Percentiles rank a stretch among this genome's conserved stretches.
Evolutionary conservation across 2,888 invertebrate species (phyloP).

Genomic region (Nycteola revayana): DNA sequence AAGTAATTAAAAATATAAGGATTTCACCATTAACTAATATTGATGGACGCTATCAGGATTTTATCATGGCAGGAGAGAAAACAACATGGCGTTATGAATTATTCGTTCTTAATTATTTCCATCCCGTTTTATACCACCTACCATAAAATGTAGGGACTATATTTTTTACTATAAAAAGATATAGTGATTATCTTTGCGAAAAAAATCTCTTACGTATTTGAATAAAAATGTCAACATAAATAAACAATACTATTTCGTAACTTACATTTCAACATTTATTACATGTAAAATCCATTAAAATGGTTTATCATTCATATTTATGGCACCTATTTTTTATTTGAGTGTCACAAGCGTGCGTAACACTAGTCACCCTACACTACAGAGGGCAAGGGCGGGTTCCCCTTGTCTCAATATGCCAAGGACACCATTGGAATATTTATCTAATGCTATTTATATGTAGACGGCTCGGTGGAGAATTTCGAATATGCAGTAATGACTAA

Average conservation of each 20-base stretch:
- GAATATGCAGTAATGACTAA: too few species aligned
- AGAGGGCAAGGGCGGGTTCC: constrained; percentile 25
- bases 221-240: constrained; percentile 1
- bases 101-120: too few species aligned
- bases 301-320: neutral
- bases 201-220: too few species aligned
- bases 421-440: constrained; percentile 15
- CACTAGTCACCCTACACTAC: constrained; percentile 12
- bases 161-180: too few species aligned
- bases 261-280: neutral
- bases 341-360: constrained; percentile 1
- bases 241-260: neutral
- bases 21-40: too few species aligned
- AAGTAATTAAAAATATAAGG: constrained; percentile 8
- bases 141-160: too few species aligned
- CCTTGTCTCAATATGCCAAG: constrained; percentile 29
- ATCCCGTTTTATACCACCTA: too few species aligned
- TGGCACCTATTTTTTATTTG: neutral
- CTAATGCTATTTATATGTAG: constrained; percentile 11
- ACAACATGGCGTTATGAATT: too few species aligned
- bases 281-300: neutral
- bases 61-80: too few species aligned
- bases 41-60: too few species aligned
- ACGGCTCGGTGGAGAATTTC: neutral
- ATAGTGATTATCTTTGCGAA: too few species aligned